Percentiles rank a stretch among this genome's conserved stretches.
These are phyloP conservation scores for Ornithorhynchus anatinus DNA, from an alignment of 2,113 vertebrate species.

Conservation along the genomic window DNA sequence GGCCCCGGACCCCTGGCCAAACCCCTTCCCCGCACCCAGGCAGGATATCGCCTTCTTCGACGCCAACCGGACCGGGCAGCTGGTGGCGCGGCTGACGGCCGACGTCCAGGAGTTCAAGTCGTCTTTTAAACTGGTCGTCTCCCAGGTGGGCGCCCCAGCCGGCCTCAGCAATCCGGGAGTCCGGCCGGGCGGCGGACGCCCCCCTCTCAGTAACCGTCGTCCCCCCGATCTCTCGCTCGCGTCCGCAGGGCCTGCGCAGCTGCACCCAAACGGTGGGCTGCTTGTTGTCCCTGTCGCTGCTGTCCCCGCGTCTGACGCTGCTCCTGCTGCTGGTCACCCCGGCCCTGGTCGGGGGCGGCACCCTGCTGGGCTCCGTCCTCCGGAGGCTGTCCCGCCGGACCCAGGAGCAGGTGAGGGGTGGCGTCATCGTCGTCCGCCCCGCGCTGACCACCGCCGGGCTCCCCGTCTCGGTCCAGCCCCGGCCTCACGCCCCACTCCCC, in stretches of 20 bases:
- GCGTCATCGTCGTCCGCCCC: rapidly evolving
- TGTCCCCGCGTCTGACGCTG: slow-evolving; percentile 88
- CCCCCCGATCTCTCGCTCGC: neutral
- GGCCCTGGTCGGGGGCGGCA: slow-evolving; percentile 79
- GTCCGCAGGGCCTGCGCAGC: slow-evolving; percentile 85
- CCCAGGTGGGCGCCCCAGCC: slow-evolving; percentile 75
- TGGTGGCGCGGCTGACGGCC: slow-evolving; percentile 86
- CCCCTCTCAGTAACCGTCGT: neutral
- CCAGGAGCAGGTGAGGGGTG: slow-evolving; percentile 85
- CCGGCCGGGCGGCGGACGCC: too few species aligned
- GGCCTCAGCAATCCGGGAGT: rapidly evolving
- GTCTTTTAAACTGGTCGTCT: slow-evolving; percentile 91
- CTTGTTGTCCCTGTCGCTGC: slow-evolving; percentile 87
- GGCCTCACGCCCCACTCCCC: rapidly evolving
- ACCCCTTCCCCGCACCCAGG: slow-evolving; percentile 54
- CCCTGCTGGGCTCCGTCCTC: slow-evolving; percentile 84
- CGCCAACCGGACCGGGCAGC: slow-evolving; percentile 86
- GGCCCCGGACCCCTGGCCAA: too few species aligned
- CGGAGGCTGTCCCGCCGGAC: slow-evolving; percentile 85
- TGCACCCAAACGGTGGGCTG: slow-evolving; percentile 87
- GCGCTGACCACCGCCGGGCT: neutral
- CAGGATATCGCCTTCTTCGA: slow-evolving; percentile 95
- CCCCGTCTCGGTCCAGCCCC: neutral
- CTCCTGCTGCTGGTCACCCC: slow-evolving; percentile 84
- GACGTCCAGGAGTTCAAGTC: slow-evolving; percentile 98